Evolutionary conservation across 2,888 invertebrate genomes (phyloP).

Genomic region (Nowickia ferox): DNA sequence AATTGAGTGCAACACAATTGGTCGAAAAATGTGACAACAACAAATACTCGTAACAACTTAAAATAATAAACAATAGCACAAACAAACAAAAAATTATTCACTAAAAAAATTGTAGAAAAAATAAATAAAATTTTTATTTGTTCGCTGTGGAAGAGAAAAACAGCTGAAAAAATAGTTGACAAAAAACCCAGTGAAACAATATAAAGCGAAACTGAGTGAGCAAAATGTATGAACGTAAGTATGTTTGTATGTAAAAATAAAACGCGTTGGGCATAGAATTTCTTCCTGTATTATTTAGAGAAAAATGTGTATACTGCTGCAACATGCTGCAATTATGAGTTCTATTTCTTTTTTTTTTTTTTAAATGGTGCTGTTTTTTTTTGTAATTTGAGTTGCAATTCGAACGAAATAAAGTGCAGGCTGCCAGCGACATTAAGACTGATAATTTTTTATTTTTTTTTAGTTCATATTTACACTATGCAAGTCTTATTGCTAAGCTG

Average conservation of each 20-base stretch:
- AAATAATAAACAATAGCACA: slow-evolving; percentile 53
- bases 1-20: slow-evolving; percentile 67
- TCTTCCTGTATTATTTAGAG: slow-evolving; percentile 66
- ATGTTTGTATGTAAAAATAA: slow-evolving; percentile 6
- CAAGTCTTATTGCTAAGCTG: no score
- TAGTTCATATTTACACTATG: no score
- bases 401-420: slow-evolving; percentile 66
- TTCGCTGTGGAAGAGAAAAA: slow-evolving; percentile 18
- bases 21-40: slow-evolving; percentile 45
- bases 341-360: background rate
- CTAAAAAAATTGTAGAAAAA: slow-evolving; percentile 44
- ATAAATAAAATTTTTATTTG: slow-evolving; percentile 40
- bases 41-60: slow-evolving; percentile 46
- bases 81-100: slow-evolving; percentile 10
- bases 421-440: slow-evolving; percentile 43
- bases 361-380: slow-evolving; percentile 26
- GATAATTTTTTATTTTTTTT: no score
- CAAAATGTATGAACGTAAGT: background rate
- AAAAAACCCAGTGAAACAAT: slow-evolving; percentile 18
- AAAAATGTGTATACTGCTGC: background rate
- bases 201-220: slow-evolving; percentile 14
- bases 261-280: slow-evolving; percentile 67
- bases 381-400: slow-evolving; percentile 62
- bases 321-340: slow-evolving; percentile 50
- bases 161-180: slow-evolving; percentile 54